Base-by-base conservation (phyloP, 2,113 vertebrate genomes). In the Grammomys dolichurus region DNA sequence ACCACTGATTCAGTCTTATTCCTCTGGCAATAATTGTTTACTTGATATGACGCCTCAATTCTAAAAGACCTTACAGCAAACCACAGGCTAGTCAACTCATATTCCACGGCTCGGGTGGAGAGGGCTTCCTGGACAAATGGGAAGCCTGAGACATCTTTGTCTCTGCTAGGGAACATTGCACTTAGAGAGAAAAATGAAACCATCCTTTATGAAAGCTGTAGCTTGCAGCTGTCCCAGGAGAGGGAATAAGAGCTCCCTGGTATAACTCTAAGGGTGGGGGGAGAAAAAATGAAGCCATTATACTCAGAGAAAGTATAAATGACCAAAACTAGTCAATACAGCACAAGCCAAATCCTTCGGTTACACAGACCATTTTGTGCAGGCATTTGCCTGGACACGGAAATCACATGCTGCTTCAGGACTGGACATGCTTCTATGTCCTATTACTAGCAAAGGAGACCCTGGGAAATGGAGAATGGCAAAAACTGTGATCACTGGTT, bases 1-100 rank as follows among this genome's bases (percentile, higher is more conserved):
- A 90, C n/a, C 58, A 97, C 36, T 87, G 65, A 65, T 82, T 89
- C 89, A 95, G 95, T 87, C 70, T 86, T 93, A 95, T 78, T 87
- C 86, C 65, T 93, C 94, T 89, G 43, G 87, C 56, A 97, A 73
- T 86, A 94, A 81, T 0, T 78, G 72, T 92, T 90, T 70, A 90
- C 90, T 93, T 80, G 75, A 8, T 72, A 92, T 77, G 67, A 97
- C 65, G 91, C 46, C 43, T 82, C 94, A 43, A 84, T n/a, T 90
- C 77, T 93, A 96, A 91, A 40, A 70, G 89, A 82, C 54, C 75
- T 96, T 97, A 94, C 95, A 82, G 75, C 70, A 93, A 97, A 97
- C 77, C 84, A 58, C 0, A 90, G 72, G 16, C 65, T 93, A n/a
- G 56, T 24, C 46, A 75, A 40, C 22, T 85, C 87, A 75, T 85